A percentile compares a stretch with the other conserved stretches of the same genome.
Conservation (phyloP, 2,113 vertebrate species). For the Rhabdornis inornatus region DNA sequence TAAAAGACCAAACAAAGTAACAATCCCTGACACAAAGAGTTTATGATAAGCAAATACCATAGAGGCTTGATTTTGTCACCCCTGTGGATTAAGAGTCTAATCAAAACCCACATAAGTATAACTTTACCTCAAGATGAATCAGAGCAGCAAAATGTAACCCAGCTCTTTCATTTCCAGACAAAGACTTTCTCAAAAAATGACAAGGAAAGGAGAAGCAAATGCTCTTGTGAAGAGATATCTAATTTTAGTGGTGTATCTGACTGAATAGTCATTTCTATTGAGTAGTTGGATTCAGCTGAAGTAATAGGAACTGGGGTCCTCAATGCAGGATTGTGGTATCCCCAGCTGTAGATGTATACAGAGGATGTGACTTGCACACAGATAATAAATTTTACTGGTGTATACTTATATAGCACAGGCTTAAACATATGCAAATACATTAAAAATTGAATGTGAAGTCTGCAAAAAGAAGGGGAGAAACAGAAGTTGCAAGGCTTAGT, state of each 20-base stretch:
- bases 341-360: background rate
- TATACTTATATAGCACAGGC: background rate
- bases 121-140: background rate
- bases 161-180: background rate
- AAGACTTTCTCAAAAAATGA: slow-evolving; percentile 3
- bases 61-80: background rate
- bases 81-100: background rate
- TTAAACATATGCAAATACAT: background rate
- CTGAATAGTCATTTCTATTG: background rate
- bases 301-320: background rate
- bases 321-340: background rate
- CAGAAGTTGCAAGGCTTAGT: background rate
- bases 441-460: background rate
- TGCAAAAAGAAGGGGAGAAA: background rate
- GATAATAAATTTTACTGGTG: background rate
- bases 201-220: background rate
- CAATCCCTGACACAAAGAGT: background rate
- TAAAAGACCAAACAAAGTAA: background rate
- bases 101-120: background rate
- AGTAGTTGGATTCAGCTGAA: background rate
- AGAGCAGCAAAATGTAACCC: background rate
- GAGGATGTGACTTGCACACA: background rate
- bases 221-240: background rate
- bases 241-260: background rate
- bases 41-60: background rate